Evolutionary conservation across 2,888 invertebrate genomes (phyloP).

Genomic region (Teinopalpus imperialis): DNA sequence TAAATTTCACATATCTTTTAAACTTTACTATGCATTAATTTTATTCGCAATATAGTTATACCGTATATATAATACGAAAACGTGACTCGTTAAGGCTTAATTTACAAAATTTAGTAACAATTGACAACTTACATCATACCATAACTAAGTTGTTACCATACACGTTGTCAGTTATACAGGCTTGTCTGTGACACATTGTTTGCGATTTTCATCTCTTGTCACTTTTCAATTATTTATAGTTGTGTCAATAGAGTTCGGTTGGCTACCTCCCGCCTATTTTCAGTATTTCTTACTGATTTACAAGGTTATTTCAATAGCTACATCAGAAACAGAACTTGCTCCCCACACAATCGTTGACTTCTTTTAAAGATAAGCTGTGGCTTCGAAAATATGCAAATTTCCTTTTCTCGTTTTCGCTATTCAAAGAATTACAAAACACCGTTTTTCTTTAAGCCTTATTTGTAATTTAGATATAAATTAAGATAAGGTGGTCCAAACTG

Average conservation of each 20-base stretch:
- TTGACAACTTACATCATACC: conserved; percentile 49
- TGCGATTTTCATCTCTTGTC: conserved; percentile 38
- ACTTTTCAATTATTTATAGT: conserved; percentile 20
- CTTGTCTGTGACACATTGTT: conserved; percentile 63
- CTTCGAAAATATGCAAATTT: no score
- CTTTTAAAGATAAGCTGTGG: no score
- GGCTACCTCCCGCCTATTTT: not conserved
- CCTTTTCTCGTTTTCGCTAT: no score
- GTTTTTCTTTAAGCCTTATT: no score
- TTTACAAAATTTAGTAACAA: conserved; percentile 8
- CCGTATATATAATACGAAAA: not conserved
- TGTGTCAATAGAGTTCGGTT: conserved; percentile 5
- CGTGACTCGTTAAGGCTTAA: not conserved
- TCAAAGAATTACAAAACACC: no score
- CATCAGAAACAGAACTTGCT: not conserved
- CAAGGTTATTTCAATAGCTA: conserved; percentile 4
- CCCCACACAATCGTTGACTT: not conserved
- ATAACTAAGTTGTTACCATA: conserved; percentile 50
- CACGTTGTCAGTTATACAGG: conserved; percentile 54
- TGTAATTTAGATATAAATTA: no score
- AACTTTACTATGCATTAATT: no score
- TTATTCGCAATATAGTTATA: no score
- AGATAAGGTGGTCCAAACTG: no score
- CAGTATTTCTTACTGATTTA: conserved; percentile 12
- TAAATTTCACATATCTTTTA: no score